These are phyloP conservation scores for Chloroceryle inda DNA, from an alignment of 2,797 vertebrate species.

Conservation along the genomic window DNA sequence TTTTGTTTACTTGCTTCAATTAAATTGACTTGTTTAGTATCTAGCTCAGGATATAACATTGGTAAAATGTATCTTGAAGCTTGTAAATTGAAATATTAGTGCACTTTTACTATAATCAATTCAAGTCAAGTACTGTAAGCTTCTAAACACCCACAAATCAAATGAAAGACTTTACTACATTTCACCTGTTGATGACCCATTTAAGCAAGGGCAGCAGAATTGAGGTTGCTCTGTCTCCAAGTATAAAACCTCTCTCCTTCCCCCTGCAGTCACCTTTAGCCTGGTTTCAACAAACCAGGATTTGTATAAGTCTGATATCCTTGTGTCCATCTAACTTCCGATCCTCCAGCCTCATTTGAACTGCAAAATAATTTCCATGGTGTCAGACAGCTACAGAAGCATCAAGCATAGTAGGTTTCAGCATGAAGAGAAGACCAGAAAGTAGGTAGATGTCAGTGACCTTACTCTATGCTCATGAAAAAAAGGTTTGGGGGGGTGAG, in stretches of 20 bases:
- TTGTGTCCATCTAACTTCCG: background rate
- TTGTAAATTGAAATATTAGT: background rate
- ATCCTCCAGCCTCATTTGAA: background rate
- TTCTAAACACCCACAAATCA: background rate
- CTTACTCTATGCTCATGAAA: background rate
- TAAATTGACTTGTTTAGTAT: background rate
- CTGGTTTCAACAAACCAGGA: background rate
- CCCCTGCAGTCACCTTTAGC: accelerated
- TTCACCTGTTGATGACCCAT: background rate
- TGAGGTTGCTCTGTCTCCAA: background rate
- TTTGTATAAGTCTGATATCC: background rate
- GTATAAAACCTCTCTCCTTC: background rate
- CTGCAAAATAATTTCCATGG: background rate
- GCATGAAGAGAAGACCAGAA: background rate
- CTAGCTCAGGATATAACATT: background rate
- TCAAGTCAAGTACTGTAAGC: background rate
- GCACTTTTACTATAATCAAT: background rate
- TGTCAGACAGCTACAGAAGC: background rate
- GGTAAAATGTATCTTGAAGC: background rate
- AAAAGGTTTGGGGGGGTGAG: background rate
- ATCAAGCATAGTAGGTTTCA: background rate
- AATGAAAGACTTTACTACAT: background rate
- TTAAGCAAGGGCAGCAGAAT: background rate
- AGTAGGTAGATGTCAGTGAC: background rate
- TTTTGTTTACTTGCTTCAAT: background rate